Base-by-base conservation (phyloP, 1,140 invertebrate genomes). In the Fopius arisanus region DNA sequence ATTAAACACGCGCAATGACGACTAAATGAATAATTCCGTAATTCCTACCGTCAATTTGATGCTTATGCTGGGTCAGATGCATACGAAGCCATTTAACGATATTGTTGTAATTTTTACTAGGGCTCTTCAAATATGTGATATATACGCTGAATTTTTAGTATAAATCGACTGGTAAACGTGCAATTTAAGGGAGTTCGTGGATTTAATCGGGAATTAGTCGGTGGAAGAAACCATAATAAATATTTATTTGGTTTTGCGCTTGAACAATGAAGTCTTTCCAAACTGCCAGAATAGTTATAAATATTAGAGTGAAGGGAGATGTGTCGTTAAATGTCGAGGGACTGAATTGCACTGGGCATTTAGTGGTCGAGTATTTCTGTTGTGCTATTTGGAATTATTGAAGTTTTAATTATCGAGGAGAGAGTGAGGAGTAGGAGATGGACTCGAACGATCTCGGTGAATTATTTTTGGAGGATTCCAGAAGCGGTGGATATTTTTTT, bases 1-100 rank as follows among this genome's bases (percentile, higher is more conserved):
- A 67, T 63, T 23, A 63, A 63, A 62, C 21, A 48, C 48, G 28
- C 14, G 41, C 28, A 71, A 75, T 65, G 70, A 72, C 29, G 65
- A 48, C 21, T 65, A 37, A 3, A 37, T 37, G 33, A 37, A 37
- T 37, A 37, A 37, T 37, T 37, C 33, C 33, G n/a, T 70, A 76
- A 77, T 77, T 77, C 73, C 76, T 79, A 77, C 66, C 19, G 78
- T 79, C 78, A 80, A 80, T 79, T 80, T 77, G 73, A 31, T 69
- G 67, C 28, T 41, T 72, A 29, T 54, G 70, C 23, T 29, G 31
- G 62, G 21, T 37, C 48, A 43, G 59, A 28, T 48, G 72, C 72
- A 67, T 67, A 63, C 37, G 23, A 59, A 48, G 26, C 12, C 19
- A 62, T 26, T 70, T 66, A 67, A 71, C 33, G 33, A 69, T 73